These are phyloP conservation scores for Saccostrea cuccullata DNA, from an alignment of 1,140 invertebrate genomes.

Conservation along the genomic window DNA sequence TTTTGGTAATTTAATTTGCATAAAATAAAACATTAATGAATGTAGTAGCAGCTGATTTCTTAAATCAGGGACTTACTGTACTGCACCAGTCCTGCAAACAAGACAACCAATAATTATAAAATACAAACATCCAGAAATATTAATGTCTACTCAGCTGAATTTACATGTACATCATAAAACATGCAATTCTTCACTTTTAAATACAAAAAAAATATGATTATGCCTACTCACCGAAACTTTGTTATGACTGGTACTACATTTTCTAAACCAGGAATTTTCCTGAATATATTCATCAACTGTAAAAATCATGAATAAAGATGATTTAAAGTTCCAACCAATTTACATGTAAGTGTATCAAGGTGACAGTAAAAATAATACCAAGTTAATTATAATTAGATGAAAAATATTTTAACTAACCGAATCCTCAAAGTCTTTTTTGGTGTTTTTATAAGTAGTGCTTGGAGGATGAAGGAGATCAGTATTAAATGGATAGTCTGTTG, in stretches of 20 bases:
- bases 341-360: not conserved
- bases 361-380: not conserved
- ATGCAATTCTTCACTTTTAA: not conserved
- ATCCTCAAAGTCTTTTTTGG: conserved; percentile 27
- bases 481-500: not conserved
- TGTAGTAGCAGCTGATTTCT: not conserved
- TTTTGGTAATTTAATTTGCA: not conserved
- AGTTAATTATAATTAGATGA: not conserved
- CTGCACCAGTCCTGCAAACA: not conserved
- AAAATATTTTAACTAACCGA: not conserved
- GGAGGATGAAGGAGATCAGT: not conserved
- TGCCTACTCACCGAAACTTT: not conserved
- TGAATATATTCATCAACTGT: conserved; percentile 4
- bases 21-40: not conserved
- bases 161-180: not conserved
- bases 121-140: not conserved
- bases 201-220: too few relatives aligned
- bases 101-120: not conserved
- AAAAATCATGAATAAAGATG: not conserved
- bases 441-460: not conserved
- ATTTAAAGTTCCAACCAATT: not conserved
- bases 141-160: not conserved
- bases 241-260: not conserved
- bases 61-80: not conserved
- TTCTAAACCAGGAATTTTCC: conserved; percentile 1